These are phyloP conservation scores for Gymnoscelis rufifasciata DNA, from an alignment of 2,888 invertebrate species.

Conservation along the genomic window DNA sequence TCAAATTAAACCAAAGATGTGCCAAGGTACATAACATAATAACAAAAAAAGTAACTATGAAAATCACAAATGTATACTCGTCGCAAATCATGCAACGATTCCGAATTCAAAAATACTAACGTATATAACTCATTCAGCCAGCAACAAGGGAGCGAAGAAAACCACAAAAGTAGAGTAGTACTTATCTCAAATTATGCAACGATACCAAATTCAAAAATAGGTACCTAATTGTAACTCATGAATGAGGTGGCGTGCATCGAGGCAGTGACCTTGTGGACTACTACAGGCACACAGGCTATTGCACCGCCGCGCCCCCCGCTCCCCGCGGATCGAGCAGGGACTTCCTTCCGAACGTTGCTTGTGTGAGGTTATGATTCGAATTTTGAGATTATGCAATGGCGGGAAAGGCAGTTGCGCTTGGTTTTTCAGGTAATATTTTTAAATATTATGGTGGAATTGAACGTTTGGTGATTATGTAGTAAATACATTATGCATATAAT, in stretches of 20 bases:
- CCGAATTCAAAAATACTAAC: too few relatives aligned
- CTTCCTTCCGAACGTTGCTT: slow-evolving; percentile 59
- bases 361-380: slow-evolving; percentile 42
- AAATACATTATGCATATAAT: too few relatives aligned
- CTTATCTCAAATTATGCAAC: slow-evolving; percentile 4
- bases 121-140: too few relatives aligned
- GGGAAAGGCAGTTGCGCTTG: not conserved
- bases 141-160: too few relatives aligned
- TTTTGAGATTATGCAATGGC: slow-evolving; percentile 11
- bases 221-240: slow-evolving; percentile 57
- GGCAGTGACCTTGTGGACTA: slow-evolving; percentile 67
- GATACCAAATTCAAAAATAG: slow-evolving; percentile 41
- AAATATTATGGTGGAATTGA: not conserved
- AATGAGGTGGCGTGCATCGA: slow-evolving; percentile 53
- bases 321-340: slow-evolving; percentile 48
- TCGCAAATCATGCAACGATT: too few relatives aligned
- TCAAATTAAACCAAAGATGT: too few relatives aligned
- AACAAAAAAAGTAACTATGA: too few relatives aligned
- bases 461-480: too few relatives aligned
- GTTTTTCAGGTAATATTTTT: not conserved
- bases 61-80: too few relatives aligned
- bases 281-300: slow-evolving; percentile 58
- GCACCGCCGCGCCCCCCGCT: slow-evolving; percentile 42
- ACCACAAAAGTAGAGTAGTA: too few relatives aligned
- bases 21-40: too few relatives aligned